A percentile compares a stretch with the other conserved stretches of the same genome.
Conservation (phyloP, 2,888 invertebrate species). For the Abrostola tripartita region DNA sequence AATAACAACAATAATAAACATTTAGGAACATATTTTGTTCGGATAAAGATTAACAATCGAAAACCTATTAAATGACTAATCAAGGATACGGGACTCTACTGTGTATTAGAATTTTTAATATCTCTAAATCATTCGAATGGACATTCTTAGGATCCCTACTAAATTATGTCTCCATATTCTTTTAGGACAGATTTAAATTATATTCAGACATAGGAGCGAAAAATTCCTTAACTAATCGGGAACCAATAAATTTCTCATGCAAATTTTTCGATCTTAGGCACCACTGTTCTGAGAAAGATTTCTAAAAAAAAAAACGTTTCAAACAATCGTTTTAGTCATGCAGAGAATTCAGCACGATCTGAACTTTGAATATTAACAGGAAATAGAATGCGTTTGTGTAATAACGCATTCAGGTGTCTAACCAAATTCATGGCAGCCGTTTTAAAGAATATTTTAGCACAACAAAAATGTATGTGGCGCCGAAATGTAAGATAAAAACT, state of each 20-base stretch:
- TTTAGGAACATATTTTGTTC: constrained; percentile 59
- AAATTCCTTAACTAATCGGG: constrained; percentile 71
- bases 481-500: constrained; percentile 64
- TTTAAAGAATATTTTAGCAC: constrained; percentile 69
- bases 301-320: constrained; percentile 65
- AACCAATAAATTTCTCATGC: constrained; percentile 79
- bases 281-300: constrained; percentile 71
- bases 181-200: constrained; percentile 77
- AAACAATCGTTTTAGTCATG: constrained; percentile 67
- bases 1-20: constrained; percentile 56
- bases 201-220: constrained; percentile 77
- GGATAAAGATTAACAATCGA: constrained; percentile 72
- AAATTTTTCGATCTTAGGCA: constrained; percentile 75
- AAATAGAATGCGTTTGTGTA: constrained; percentile 79
- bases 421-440: constrained; percentile 72
- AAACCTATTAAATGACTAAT: constrained; percentile 80
- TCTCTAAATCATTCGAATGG: constrained; percentile 74
- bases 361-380: constrained; percentile 72
- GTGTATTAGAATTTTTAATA: constrained; percentile 73
- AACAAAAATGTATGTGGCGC: constrained; percentile 63
- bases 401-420: constrained; percentile 77
- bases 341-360: constrained; percentile 69
- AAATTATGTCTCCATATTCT: constrained; percentile 78
- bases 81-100: constrained; percentile 71
- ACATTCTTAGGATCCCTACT: constrained; percentile 76